These are phyloP conservation scores for Drosophila kuntzei DNA, from an alignment of 2,888 invertebrate species.

Conservation along the genomic window DNA sequence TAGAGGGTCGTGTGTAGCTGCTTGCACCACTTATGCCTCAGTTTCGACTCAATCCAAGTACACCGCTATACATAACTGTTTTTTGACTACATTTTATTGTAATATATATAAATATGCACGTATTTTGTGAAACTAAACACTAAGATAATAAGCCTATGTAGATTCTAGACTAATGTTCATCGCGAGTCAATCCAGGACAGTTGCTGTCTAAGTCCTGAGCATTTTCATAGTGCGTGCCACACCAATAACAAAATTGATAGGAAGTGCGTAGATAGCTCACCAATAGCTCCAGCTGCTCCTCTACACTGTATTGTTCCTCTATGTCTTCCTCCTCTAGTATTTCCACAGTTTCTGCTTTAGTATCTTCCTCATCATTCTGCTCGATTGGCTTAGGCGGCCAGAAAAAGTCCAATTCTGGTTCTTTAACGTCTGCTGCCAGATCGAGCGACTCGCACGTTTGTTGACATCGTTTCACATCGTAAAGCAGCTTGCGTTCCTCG, in stretches of 20 bases:
- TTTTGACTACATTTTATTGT: constrained; percentile 74
- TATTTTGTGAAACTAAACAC: constrained; percentile 55
- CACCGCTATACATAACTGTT: constrained; percentile 58
- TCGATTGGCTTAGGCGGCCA: constrained; percentile 86
- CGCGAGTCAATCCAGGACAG: constrained; percentile 89
- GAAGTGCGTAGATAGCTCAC: constrained; percentile 89
- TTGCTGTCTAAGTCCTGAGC: constrained; percentile 87
- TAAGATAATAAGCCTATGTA: constrained; percentile 21
- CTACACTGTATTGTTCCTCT: constrained; percentile 76
- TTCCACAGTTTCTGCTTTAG: constrained; percentile 82
- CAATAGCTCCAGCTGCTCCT: constrained; percentile 88
- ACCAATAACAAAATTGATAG: constrained; percentile 93
- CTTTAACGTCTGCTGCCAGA: constrained; percentile 86
- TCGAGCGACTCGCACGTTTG: constrained; percentile 87
- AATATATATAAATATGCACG: constrained; percentile 64
- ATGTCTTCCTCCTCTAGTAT: constrained; percentile 53
- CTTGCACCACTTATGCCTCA: constrained; percentile 7
- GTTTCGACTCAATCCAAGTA: constrained; percentile 50
- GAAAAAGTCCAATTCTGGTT: constrained; percentile 88
- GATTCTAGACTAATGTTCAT: constrained; percentile 86
- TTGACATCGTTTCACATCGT: constrained; percentile 85
- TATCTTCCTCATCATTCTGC: constrained; percentile 53
- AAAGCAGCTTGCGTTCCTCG: constrained; percentile 82
- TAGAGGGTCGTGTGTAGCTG: constrained; percentile 87
- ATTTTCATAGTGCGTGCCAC: constrained; percentile 89